Evolutionary conservation across 2,888 invertebrate species (phyloP), one percentile per base, ranked within the genome.

Genomic region (Lochmaea crataegi): DNA sequence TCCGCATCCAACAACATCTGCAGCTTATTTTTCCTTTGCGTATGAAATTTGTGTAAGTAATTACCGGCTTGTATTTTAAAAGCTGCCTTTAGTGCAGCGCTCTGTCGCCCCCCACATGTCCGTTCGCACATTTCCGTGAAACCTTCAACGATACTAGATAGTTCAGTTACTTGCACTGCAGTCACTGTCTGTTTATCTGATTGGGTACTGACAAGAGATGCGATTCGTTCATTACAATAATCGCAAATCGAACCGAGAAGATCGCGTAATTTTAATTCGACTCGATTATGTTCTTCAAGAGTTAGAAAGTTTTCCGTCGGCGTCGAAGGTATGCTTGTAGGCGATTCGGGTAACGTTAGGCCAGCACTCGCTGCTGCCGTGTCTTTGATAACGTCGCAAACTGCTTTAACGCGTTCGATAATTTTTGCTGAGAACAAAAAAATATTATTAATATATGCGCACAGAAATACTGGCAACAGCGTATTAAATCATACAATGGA

Each of bases 171-270:
- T 86, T 97, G 94, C 72, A 89, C 88, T 56, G 94, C 92, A 4
- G 93, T 93, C 75, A 96, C 92, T 18, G 92, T 89, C 77, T 91
- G 92, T 80, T 92, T 93, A 76, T 92, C 90, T 78, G 92, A 91
- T 86, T 92, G 93, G 6, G 94, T 93, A 63, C 94, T 93, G 72
- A 98, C 91, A 70, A 98, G 90, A 86, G 96, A 95, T 72, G 96
- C 96, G 87, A 96, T 93, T 77, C 97, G 90, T 84, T 98, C 97
- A 86, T 97, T 96, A 80, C 96, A 96, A 84, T 94, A 95, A 87
- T 97, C 95, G 85, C 96, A 96, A 58, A 97, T 91, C n/a, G 93
- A 92, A 56, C 90, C 90, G 64, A 97, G 88, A 84, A 96, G 90
- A 82, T 95, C 94, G 75, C 91, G 90, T 65, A 98, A 87, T 85